Base-by-base conservation (phyloP, 2,888 invertebrate species). In the Beris chalybata region DNA sequence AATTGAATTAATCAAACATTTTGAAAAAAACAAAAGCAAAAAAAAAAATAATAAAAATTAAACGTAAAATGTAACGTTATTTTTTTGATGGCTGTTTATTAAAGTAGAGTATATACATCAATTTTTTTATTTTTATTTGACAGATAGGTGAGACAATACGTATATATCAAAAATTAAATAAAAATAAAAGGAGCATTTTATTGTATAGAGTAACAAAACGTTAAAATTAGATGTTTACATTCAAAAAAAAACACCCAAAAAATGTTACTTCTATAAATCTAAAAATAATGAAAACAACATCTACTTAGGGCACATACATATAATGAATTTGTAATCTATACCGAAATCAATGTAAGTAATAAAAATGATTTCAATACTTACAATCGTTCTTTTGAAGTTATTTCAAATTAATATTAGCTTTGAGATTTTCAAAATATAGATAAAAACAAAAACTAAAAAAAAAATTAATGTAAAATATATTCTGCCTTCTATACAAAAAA, bases 81-180 rank as follows among this genome's bases (percentile, higher is more conserved):
- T 66, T 64, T 65, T 69, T 67, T 69, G 66, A 69, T 69, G 69
- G 67, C 69, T 69, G 69, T 69, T 69, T 67, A 67, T 54, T 56
- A 63, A 53, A 59, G 52, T 43, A 55, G 61, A 47, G 3, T 61
- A 31, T 47, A 47, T 47, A 66, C 48, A 66, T 54, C 44, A 67
- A 32, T 56, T 65, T 65, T 31, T 57, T n/a, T 30, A 57, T 55
- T 65, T 65, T 57, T 29, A 32, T 57, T 65, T 52, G 48, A 57
- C 38, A 57, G 15, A 56, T 69, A 65, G 69, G 67, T 69, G 64
- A 67, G 69, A 69, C 69, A 69, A 69, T 69, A 69, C 69, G 65
- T 69, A 67, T 69, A 64, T 66, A 69, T 64, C 61, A 2, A 38
- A 38, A 38, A 38, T 38, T 38, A 38, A 38, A 12, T 13, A 61